Percentiles rank a stretch among this genome's conserved stretches.
Conservation (phyloP, 2,113 vertebrate genomes). For the Amblyopsis rosae region DNA sequence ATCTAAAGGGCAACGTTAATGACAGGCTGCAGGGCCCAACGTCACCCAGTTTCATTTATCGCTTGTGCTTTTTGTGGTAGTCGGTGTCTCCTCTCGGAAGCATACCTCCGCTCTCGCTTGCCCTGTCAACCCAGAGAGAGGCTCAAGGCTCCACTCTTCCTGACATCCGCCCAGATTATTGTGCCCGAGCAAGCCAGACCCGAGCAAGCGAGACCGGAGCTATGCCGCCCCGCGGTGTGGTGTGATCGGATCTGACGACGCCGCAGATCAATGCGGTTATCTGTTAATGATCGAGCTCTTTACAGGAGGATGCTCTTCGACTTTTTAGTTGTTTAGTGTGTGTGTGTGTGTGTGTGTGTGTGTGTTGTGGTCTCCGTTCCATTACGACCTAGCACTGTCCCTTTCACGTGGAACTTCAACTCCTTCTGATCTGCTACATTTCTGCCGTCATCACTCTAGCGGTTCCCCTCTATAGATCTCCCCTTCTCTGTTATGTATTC, state of each 20-base stretch:
- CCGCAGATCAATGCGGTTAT: constrained; percentile 65
- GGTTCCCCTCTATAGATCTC: background rate
- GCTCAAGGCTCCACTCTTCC: background rate
- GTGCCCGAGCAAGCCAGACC: constrained; percentile 6
- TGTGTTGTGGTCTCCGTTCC: too few species aligned
- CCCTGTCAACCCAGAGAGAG: background rate
- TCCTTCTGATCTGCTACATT: too few species aligned
- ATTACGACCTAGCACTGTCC: too few species aligned
- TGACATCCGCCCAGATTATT: background rate
- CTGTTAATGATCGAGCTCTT: constrained; percentile 59
- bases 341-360: too few species aligned
- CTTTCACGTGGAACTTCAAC: too few species aligned
- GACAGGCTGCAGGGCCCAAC: constrained; percentile 37
- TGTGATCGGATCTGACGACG: constrained; percentile 37
- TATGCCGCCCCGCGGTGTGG: constrained; percentile 39
- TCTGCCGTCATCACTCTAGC: too few species aligned
- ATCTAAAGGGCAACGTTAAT: constrained; percentile 24
- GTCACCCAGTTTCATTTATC: constrained; percentile 50
- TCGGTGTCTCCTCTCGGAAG: constrained; percentile 20
- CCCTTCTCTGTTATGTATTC: background rate
- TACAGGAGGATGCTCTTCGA: constrained; percentile 13
- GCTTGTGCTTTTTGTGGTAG: constrained; percentile 37
- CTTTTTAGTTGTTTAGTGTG: background rate
- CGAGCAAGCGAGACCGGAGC: constrained; percentile 61
- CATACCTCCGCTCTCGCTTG: constrained; percentile 61